Base-by-base conservation (phyloP, 2,113 vertebrate species). In the Nymphicus hollandicus region DNA sequence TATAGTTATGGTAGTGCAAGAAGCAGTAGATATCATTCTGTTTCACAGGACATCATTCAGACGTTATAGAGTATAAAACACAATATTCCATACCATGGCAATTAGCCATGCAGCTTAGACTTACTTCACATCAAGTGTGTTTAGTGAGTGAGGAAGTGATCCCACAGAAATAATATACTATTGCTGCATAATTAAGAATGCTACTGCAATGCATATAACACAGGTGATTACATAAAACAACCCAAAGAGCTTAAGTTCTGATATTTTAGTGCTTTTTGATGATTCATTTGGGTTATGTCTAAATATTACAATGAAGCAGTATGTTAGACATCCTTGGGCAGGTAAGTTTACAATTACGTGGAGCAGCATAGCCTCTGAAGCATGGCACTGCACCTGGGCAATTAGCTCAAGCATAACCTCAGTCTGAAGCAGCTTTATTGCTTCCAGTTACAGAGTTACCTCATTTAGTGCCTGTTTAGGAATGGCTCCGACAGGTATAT, bases 41-140 rank as follows among this genome's bases (percentile, higher is more conserved):
- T 91, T 91, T 87, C 89, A 91, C 55, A 81, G 88, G 77, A 76
- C 52, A n/a, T 91, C 70, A 52, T 91, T 95, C 84, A 94, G 73
- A 84, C 70, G 76, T 84, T 65, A 78, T 49, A 82, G 65, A 82
- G 7, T 58, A 46, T 24, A 69, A 68, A 31, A n/a, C 18, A 47
- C n/a, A 60, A 27, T 24, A 7, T 15, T 68, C 33, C 64, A 10
- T 47, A 63, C 11, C 41, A 24, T 27, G 41, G 60, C n/a, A 64
- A 68, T 81, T 85, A 47, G 60, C 44, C 25, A 13, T 47, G 44
- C 43, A 55, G 41, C 41, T 82, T 46, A 81, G 70, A 37, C 20
- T 86, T 72, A 50, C 8, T 60, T 63, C 33, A 63, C 53, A 79
- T 25, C 28, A 65, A 69, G 19, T 23, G 33, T 37, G 53, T 27